Base-by-base conservation (phyloP, 2,797 vertebrate genomes). In the Pangasius sanitwongsei region DNA sequence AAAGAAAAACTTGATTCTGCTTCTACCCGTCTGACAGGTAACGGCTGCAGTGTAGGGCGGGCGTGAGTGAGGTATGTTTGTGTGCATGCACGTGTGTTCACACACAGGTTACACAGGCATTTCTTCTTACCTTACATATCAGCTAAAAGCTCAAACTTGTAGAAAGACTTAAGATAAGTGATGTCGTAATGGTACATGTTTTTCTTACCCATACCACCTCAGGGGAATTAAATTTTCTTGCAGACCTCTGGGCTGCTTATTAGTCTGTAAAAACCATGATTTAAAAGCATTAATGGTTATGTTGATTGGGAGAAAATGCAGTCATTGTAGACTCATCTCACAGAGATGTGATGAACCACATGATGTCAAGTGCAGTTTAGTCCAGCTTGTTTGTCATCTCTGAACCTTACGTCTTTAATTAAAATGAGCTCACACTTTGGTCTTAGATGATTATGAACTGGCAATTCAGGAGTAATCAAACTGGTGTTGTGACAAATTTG, bases 1-100 rank as follows among this genome's bases (percentile, higher is more conserved):
- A 34, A 81, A 93, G 91, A 90, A 93, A 94, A 94, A 94, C 89
- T 89, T 92, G 94, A 94, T 93, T 93, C 91, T 93, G 89, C 90
- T 90, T 94, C 78, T 93, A 90, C 90, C 91, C 91, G 94, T 94
- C 88, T 90, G 90, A 90, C 91, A 90, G 93, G 91, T 92, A 92
- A 93, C 89, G 87, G 90, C 74, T 92, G 89, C 86, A 63, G 86
- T 65, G 86, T 87, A 89, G 85, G 88, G 87, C 34, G 87, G 89
- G 87, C 77, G 67, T 91, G 89, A 90, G 63, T 88, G 86, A 23
- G 25, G 48, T 77, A 41, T 89, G 84, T 86, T 13, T 86, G 57
- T 78, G 48, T 80, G 25, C 25, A 6, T 2, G 37, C 23, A 15
- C 44, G 28, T n/a, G 75, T 44, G 87, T 67, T 69, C 41, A 78